A percentile compares a stretch with the other conserved stretches of the same genome.
These are phyloP conservation scores for Mantis religiosa DNA, from an alignment of 2,888 invertebrate species.

Conservation along the genomic window DNA sequence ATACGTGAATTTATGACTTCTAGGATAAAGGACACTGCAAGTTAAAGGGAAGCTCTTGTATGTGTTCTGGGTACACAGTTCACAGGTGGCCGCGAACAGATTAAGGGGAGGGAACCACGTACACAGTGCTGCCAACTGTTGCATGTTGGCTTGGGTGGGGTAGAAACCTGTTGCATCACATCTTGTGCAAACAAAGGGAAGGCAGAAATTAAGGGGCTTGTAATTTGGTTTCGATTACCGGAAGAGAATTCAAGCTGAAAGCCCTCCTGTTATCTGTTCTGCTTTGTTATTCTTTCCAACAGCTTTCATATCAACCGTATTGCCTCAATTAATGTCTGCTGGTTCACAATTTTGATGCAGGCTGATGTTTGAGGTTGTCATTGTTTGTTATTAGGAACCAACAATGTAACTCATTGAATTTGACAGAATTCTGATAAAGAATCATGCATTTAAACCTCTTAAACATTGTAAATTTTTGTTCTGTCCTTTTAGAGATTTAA, in stretches of 20 bases:
- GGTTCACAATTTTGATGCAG: not conserved
- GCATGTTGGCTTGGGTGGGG: not conserved
- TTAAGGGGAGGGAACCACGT: not conserved
- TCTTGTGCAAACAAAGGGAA: not conserved
- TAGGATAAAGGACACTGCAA: not conserved
- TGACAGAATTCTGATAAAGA: no score
- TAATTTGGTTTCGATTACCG: not conserved
- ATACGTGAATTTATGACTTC: no score
- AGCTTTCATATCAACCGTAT: no score
- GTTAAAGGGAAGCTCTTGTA: not conserved
- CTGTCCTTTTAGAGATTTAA: no score
- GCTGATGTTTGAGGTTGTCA: not conserved
- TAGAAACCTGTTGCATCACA: not conserved
- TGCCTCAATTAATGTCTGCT: not conserved
- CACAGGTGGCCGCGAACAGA: not conserved
- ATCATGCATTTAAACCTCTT: no score
- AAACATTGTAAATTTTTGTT: no score
- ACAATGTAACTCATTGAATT: no score
- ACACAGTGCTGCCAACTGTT: not conserved
- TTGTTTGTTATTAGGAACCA: no score
- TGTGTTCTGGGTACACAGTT: not conserved
- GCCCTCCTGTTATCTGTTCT: not conserved
- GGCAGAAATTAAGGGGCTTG: not conserved
- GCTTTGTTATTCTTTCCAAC: not conserved
- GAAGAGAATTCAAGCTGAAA: not conserved